phyloP scores from a whole-genome alignment of 2,797 vertebrate genomes.

The Tangara arthus region DNA sequence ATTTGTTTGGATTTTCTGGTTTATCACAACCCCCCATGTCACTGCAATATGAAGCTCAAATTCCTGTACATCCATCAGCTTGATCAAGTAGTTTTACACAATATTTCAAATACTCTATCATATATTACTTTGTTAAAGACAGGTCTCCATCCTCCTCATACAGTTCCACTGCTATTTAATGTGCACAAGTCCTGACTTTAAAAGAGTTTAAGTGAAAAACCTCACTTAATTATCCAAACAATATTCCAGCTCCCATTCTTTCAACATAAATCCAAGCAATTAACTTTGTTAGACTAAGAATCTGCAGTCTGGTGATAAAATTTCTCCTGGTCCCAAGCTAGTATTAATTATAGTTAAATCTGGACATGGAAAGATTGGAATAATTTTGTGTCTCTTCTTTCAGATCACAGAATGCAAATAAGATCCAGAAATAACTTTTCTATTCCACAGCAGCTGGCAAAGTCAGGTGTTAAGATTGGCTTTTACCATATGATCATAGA shows the following conservation, averaged over 20 bases:
- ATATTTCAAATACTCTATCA: neutral
- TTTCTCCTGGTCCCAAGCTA: constrained; percentile 47
- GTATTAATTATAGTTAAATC: constrained; percentile 66
- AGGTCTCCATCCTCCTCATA: neutral
- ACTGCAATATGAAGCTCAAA: neutral
- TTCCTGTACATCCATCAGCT: neutral
- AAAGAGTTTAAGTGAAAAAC: neutral
- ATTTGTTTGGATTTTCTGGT: neutral
- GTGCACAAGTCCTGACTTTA: neutral
- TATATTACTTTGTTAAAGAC: neutral
- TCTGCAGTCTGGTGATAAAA: constrained; percentile 33
- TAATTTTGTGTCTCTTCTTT: constrained; percentile 73
- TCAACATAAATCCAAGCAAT: constrained; percentile 30
- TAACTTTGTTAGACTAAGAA: constrained; percentile 11
- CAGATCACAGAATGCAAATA: constrained; percentile 68
- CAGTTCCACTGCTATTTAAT: neutral
- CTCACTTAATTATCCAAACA: neutral
- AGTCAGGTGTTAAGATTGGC: constrained; percentile 76
- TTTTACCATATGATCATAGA: constrained; percentile 64
- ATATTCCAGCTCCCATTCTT: neutral
- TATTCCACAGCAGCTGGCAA: constrained; percentile 75
- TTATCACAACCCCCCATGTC: neutral
- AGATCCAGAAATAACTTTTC: constrained; percentile 75
- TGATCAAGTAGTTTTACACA: neutral
- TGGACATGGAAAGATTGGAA: constrained; percentile 64